A percentile compares a stretch with the other conserved stretches of the same genome.
Conservation (phyloP, 2,797 vertebrate species). For the Eulemur mongoz region DNA sequence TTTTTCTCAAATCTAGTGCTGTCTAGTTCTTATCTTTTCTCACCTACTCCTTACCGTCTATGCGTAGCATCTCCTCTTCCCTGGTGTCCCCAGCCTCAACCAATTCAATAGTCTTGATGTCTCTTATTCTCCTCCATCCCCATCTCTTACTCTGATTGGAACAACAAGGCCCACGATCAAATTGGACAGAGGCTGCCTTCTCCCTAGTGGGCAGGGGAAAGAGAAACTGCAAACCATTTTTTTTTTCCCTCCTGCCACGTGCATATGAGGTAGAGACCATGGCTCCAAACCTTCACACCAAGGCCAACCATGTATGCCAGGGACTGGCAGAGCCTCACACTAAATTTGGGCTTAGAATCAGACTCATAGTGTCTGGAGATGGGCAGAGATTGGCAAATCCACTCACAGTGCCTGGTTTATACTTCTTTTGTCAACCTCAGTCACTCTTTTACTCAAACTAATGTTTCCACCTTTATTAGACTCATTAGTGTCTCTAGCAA, state of each 20-base stretch:
- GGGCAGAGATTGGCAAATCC: background rate
- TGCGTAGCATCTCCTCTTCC: background rate
- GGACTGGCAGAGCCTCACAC: background rate
- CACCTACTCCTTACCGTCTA: background rate
- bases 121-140: background rate
- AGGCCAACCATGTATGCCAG: background rate
- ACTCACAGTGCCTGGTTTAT: background rate
- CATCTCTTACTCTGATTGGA: background rate
- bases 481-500: background rate
- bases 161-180: background rate
- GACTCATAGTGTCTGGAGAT: background rate
- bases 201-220: background rate
- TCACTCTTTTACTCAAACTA: background rate
- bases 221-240: background rate
- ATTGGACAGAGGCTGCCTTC: background rate
- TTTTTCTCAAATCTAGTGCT: background rate
- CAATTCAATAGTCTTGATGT: background rate
- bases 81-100: background rate
- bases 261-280: too few species aligned
- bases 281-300: background rate
- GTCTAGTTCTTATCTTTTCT: background rate
- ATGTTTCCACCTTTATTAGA: background rate
- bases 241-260: background rate
- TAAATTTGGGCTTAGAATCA: background rate
- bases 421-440: background rate